Conservation (phyloP, 2,888 invertebrate species). For the Tetragonula carbonaria region DNA sequence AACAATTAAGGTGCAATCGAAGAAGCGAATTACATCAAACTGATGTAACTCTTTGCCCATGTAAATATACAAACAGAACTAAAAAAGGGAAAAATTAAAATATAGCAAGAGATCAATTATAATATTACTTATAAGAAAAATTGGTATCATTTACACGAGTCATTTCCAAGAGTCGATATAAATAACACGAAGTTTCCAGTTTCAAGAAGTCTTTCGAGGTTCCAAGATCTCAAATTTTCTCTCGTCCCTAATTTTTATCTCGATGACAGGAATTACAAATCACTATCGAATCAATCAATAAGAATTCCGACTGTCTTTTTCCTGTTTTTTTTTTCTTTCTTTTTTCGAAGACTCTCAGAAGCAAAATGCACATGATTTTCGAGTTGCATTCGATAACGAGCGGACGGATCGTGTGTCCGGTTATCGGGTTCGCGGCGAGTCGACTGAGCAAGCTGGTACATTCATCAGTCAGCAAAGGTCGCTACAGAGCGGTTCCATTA, state of each 20-base stretch:
- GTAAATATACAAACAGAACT: too few species aligned
- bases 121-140: background rate
- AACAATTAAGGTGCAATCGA: too few species aligned
- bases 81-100: too few species aligned
- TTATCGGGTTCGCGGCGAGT: slow-evolving; percentile 63
- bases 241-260: background rate
- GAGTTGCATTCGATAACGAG: slow-evolving; percentile 65
- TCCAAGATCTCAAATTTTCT: background rate
- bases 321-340: too few species aligned
- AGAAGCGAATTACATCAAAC: too few species aligned
- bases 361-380: slow-evolving; percentile 44
- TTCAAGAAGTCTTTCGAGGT: background rate
- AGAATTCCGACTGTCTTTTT: background rate
- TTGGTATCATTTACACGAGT: background rate
- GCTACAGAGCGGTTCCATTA: slow-evolving; percentile 78
- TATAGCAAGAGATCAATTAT: too few species aligned
- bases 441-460: slow-evolving; percentile 67
- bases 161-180: background rate
- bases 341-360: background rate
- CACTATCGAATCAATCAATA: background rate
- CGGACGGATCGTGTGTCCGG: slow-evolving; percentile 60
- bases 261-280: background rate
- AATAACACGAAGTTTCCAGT: background rate
- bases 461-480: slow-evolving; percentile 76
- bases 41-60: too few species aligned